These are phyloP conservation scores for Slavum lentiscoides DNA, from an alignment of 2,888 invertebrate genomes.

Conservation along the genomic window DNA sequence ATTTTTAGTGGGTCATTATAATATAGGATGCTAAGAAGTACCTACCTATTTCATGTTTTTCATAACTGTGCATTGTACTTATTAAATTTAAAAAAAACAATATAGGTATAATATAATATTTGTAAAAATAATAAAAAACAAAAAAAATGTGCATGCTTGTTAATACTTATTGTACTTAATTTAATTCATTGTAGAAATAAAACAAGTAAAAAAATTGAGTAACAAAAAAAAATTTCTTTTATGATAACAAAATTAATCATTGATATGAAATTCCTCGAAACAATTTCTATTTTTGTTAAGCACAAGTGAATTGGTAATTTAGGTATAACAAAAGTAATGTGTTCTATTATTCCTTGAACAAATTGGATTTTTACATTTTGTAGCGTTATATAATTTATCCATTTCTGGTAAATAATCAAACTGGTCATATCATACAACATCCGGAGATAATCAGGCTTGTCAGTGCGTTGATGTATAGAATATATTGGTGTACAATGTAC, in stretches of 20 bases:
- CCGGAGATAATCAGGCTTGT: slow-evolving; percentile 48
- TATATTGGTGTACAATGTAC: background rate
- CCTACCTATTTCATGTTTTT: too few relatives aligned
- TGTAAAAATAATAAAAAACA: too few relatives aligned
- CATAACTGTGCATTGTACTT: too few relatives aligned
- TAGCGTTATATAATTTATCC: slow-evolving; percentile 54
- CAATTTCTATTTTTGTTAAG: slow-evolving; percentile 54
- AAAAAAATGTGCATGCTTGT: too few relatives aligned
- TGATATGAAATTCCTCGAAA: slow-evolving; percentile 34
- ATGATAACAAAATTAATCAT: background rate
- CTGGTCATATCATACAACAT: slow-evolving; percentile 54
- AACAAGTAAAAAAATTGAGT: too few relatives aligned
- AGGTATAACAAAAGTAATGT: slow-evolving; percentile 53
- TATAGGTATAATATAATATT: too few relatives aligned
- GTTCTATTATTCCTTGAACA: slow-evolving; percentile 53
- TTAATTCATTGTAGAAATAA: too few relatives aligned
- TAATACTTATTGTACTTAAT: too few relatives aligned
- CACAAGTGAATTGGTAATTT: slow-evolving; percentile 55
- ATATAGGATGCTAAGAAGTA: too few relatives aligned
- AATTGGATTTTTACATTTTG: slow-evolving; percentile 54
- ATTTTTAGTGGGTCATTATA: too few relatives aligned
- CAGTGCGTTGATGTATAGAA: background rate
- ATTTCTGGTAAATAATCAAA: slow-evolving; percentile 54
- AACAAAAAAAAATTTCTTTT: too few relatives aligned
- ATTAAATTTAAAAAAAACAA: too few relatives aligned